A percentile compares a stretch with the other conserved stretches of the same genome.
These are phyloP conservation scores for Brachionus calyciflorus DNA, from an alignment of 1,140 invertebrate species.

Conservation along the genomic window DNA sequence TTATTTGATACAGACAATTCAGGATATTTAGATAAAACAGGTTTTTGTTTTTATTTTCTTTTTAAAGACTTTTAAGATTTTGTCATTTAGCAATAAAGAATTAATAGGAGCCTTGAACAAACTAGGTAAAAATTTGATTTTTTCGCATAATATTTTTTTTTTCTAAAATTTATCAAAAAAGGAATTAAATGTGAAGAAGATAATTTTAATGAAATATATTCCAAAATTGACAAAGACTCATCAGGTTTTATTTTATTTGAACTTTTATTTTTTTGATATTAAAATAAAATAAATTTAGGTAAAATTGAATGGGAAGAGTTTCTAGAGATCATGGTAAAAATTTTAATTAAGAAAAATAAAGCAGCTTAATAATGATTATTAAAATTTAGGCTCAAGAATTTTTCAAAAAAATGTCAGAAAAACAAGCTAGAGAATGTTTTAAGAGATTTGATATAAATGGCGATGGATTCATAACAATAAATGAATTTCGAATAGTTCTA, in stretches of 20 bases:
- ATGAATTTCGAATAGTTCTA: slow-evolving; percentile 11
- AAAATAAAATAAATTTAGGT: no score
- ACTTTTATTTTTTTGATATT: background rate
- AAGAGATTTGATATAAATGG: slow-evolving; percentile 37
- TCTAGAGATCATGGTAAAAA: slow-evolving; percentile 12
- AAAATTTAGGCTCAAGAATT: background rate
- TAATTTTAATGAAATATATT: slow-evolving; percentile 10
- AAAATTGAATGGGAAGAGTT: slow-evolving; percentile 47
- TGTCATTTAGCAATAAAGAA: background rate
- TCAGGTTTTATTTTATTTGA: slow-evolving; percentile 28
- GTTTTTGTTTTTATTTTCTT: background rate
- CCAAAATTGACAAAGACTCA: slow-evolving; percentile 8
- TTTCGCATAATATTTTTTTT: background rate
- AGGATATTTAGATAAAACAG: slow-evolving; percentile 24
- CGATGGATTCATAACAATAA: slow-evolving; percentile 6
- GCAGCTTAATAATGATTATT: background rate
- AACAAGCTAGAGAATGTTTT: slow-evolving; percentile 28
- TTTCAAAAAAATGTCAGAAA: background rate
- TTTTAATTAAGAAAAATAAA: no score
- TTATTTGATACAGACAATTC: slow-evolving; percentile 33
- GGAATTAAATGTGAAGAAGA: slow-evolving; percentile 16
- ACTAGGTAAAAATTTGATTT: background rate
- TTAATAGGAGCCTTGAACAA: background rate
- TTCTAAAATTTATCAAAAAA: slow-evolving; percentile 18
- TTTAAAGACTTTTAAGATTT: background rate